phyloP scores from a whole-genome alignment of 2,888 invertebrate species.

The Tortrix viridana region DNA sequence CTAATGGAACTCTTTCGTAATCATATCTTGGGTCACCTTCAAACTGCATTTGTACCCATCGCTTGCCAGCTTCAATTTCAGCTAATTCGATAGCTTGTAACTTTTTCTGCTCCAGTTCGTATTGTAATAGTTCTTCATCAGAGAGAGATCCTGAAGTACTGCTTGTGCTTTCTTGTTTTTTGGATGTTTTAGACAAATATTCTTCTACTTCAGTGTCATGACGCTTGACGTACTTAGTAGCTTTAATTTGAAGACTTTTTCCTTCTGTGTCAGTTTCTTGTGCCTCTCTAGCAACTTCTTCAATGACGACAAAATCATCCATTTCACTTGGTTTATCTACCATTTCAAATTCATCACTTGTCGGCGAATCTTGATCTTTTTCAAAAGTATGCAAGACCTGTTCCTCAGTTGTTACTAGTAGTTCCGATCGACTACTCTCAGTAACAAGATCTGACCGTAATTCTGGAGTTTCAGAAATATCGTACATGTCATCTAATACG shows the following conservation, averaged over 20 bases:
- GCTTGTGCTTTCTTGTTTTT: slow-evolving; percentile 85
- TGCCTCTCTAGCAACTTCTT: slow-evolving; percentile 94
- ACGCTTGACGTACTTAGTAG: slow-evolving; percentile 81
- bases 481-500: slow-evolving; percentile 84
- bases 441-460: slow-evolving; percentile 77
- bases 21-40: slow-evolving; percentile 91
- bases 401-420: slow-evolving; percentile 85
- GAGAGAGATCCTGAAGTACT: slow-evolving; percentile 84
- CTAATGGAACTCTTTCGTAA: slow-evolving; percentile 92
- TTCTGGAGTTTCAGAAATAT: slow-evolving; percentile 85
- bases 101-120: slow-evolving; percentile 87
- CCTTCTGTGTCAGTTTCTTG: slow-evolving; percentile 93
- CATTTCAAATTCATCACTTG: slow-evolving; percentile 94
- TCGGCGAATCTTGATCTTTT: slow-evolving; percentile 89
- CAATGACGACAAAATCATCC: slow-evolving; percentile 94
- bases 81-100: slow-evolving; percentile 78
- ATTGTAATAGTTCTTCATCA: slow-evolving; percentile 85
- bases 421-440: slow-evolving; percentile 82
- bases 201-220: slow-evolving; percentile 89
- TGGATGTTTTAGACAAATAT: slow-evolving; percentile 88
- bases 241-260: slow-evolving; percentile 89
- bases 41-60: slow-evolving; percentile 96
- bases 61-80: slow-evolving; percentile 89
- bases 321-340: slow-evolving; percentile 93
- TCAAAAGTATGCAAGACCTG: slow-evolving; percentile 79